Evolutionary conservation across 2,113 vertebrate genomes (phyloP), one percentile per base, ranked within the genome.

Genomic region (Pyxicephalus adspersus): DNA sequence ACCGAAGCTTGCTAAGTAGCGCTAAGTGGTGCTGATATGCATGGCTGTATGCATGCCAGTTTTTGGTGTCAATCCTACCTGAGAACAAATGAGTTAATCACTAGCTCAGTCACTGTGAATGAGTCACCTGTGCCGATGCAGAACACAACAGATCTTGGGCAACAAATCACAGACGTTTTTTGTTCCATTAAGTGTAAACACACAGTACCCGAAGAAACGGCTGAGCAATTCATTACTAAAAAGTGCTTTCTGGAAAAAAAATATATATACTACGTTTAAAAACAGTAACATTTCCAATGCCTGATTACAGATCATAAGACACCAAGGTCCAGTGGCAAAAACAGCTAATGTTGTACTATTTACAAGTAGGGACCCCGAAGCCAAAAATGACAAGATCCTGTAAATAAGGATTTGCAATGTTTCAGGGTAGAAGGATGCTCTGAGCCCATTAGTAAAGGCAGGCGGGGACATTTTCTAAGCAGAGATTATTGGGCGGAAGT

Each of bases 401-500:
- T 60, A 60, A 60, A 60, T 29, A 17, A 55, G 55, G 50, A 72
- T 54, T 73, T 73, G 52, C 25, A 3, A 34, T 57, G 28, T 58
- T 73, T 34, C 31, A 54, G 9, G 28, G 55, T 28, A 19, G 61
- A n/a, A 57, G 22, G 52, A 45, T 78, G 26, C 23, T 55, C 52
- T 68, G 25, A 68, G n/a, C 26, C 29, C 64, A 68, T 66, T 20
- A 45, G 76, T 57, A 29, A 45, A 75, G 16, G 50, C 26, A 19
- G 51, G 55, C 18, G 23, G 52, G 50, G 55, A 58, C 45, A 64
- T 63, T 64, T 58, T 63, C 73, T 64, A 58, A 63, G 67, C 67
- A 52, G 75, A 52, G 61, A 77, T 77, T 54, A 54, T 31, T 31
- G 60, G 31, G 26, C 70, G 70, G 75, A 65, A 54, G 75, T 51